Evolutionary conservation across 2,888 invertebrate genomes (phyloP), one percentile per base, ranked within the genome.

Genomic region (Synanthedon myopaeformis): DNA sequence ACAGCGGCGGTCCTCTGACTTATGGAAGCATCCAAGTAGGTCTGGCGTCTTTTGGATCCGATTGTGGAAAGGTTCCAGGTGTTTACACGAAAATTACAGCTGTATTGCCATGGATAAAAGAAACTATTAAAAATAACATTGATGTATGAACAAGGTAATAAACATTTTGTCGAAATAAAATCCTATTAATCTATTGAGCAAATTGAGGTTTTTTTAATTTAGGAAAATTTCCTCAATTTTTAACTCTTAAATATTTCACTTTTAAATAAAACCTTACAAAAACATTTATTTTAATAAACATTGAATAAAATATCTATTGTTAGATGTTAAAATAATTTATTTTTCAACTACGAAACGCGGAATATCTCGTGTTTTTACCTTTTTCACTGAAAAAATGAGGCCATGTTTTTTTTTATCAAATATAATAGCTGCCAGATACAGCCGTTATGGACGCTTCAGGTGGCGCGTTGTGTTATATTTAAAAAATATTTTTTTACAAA

Each of bases 1-100:
- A 76, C 55, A 75, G 76, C 42, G 75, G 75, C 2, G 74, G 76
- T 8, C 75, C 75, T 0, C 54, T 76, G 0, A 73, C 70, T 0
- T 57, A 58, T 42, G 57, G 64, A 0, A 57, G 64, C 41, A 42
- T 60, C 0, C 73, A 66, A 59, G 60, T 74, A 0, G 75, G 74
- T 0, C 53, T 76, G 0, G 66, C 74, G 0, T 76, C 75, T 0
- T 71, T 67, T 1, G 75, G 75, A 0, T 54, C 61, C 1, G 62
- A 62, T 0, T 75, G 74, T 35, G 74, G 72, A 0, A 17, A 51
- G 1, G 28, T 56, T 1, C 73, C 74, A 3, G 74, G 73, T 3
- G 66, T 76, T 0, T 76, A 75, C 45, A 60, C 66, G 0, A 74
- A 61, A 42, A 57, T 74, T 0, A 52, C 65, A 0, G n/a, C 53